Evolutionary conservation across 1,140 invertebrate genomes (phyloP).

Genomic region (Drosophila lacertosa): DNA sequence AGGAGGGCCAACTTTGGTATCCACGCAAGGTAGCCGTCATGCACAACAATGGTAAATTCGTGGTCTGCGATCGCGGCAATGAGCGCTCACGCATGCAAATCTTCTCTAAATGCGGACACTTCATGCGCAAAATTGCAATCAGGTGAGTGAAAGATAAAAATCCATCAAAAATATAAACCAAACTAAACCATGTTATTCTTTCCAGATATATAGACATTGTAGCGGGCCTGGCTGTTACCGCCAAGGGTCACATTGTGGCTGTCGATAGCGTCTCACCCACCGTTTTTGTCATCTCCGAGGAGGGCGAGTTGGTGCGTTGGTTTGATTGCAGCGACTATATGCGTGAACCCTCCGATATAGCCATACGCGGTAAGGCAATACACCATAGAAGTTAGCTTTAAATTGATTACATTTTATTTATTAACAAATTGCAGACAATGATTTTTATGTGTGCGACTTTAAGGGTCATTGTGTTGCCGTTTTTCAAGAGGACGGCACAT

Average conservation of each 20-base stretch:
- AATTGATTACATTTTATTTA: neutral
- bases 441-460: slow-evolving; percentile 99
- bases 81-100: slow-evolving; percentile 98
- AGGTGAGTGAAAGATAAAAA: slow-evolving; percentile 56
- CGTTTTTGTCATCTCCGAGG: slow-evolving; percentile 96
- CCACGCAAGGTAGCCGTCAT: slow-evolving; percentile 97
- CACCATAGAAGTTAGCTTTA: neutral
- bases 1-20: slow-evolving; percentile 98
- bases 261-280: slow-evolving; percentile 99
- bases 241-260: slow-evolving; percentile 95
- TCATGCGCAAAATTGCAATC: slow-evolving; percentile 96
- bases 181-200: neutral
- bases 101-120: slow-evolving; percentile 94
- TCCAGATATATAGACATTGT: slow-evolving; percentile 97
- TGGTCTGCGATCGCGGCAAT: slow-evolving; percentile 98
- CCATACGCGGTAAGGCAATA: slow-evolving; percentile 90
- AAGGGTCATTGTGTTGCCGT: slow-evolving; percentile 99
- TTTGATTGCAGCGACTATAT: slow-evolving; percentile 98
- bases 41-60: slow-evolving; percentile 93
- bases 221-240: slow-evolving; percentile 96
- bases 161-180: too few species aligned
- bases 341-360: slow-evolving; percentile 98
- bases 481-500: slow-evolving; percentile 95
- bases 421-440: slow-evolving; percentile 88
- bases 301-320: slow-evolving; percentile 95